Conservation (phyloP, 2,888 invertebrate genomes). For the Hirtodrosophila histrioides region DNA sequence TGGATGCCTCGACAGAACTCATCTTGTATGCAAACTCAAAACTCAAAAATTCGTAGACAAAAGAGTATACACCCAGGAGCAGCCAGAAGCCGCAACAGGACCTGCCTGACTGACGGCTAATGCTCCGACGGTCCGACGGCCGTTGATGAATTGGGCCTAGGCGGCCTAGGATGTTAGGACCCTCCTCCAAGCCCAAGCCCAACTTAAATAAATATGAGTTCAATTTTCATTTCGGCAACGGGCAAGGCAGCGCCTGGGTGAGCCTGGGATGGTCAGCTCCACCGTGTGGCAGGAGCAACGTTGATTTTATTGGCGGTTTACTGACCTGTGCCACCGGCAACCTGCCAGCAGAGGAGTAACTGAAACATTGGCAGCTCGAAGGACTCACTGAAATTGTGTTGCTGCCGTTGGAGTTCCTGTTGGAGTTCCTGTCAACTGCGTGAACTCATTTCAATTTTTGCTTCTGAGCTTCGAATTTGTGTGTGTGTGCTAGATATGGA, state of each 20-base stretch:
- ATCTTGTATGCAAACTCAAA: constrained; percentile 81
- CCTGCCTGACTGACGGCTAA: constrained; percentile 55
- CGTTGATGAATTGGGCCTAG: constrained; percentile 80
- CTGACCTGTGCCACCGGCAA: constrained; percentile 73
- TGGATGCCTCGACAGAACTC: constrained; percentile 65
- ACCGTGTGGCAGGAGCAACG: constrained; percentile 40
- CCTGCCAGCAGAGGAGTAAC: constrained; percentile 6
- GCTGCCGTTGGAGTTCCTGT: constrained; percentile 29
- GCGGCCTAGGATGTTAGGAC: constrained; percentile 7
- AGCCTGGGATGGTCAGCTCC: constrained; percentile 5
- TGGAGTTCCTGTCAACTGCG: constrained; percentile 56
- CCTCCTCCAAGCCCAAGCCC: constrained; percentile 28
- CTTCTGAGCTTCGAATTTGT: constrained; percentile 1
- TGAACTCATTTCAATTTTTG: constrained; percentile 70
- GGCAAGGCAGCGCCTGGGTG: constrained; percentile 23
- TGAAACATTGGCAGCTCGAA: constrained; percentile 9
- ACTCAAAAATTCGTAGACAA: constrained; percentile 80
- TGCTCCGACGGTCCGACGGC: constrained; percentile 50
- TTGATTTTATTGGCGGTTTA: constrained; percentile 80
- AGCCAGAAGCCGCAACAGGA: constrained; percentile 30
- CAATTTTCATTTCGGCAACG: constrained; percentile 74
- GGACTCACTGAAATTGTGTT: constrained; percentile 5
- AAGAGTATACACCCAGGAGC: constrained; percentile 68
- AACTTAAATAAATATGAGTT: constrained; percentile 80
- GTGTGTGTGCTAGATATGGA: constrained; percentile 1